These are phyloP conservation scores for Melieria omissa DNA, from an alignment of 2,888 invertebrate genomes.

Conservation along the genomic window DNA sequence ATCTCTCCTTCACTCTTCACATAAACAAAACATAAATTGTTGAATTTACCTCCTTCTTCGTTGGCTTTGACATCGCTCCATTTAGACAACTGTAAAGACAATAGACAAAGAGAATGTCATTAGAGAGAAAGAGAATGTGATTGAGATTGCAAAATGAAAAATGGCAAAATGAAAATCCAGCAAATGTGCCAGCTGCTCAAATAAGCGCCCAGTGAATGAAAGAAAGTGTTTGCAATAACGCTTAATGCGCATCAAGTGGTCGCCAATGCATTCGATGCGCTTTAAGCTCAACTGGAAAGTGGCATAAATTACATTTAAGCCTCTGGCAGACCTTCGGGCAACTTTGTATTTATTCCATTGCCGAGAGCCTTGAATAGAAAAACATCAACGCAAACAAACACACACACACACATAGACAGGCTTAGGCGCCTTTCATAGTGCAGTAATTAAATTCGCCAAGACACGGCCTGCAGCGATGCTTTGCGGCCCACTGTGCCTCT, in stretches of 20 bases:
- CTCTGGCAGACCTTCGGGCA: neutral
- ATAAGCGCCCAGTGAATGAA: too few species aligned
- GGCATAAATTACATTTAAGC: neutral
- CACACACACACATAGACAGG: neutral
- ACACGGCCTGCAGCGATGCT: neutral
- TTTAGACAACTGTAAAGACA: conserved; percentile 75
- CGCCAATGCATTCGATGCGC: too few species aligned
- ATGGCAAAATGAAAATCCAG: neutral
- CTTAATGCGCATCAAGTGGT: too few species aligned
- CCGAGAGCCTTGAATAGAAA: conserved; percentile 37
- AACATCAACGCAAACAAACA: conserved; percentile 24
- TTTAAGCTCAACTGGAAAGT: too few species aligned
- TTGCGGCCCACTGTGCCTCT: too few species aligned
- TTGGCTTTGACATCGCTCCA: conserved; percentile 69
- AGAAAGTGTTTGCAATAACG: too few species aligned
- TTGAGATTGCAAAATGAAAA: neutral
- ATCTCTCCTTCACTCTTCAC: too few species aligned
- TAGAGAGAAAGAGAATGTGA: conserved; percentile 4
- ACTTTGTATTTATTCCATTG: neutral
- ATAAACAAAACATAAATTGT: conserved; percentile 8
- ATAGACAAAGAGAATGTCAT: conserved; percentile 1
- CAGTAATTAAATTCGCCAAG: conserved; percentile 3
- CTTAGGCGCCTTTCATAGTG: neutral
- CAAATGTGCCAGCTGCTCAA: neutral
- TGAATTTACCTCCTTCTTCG: conserved; percentile 57